phyloP scores from a whole-genome alignment of 2,797 vertebrate species.

The Falco columbarius region DNA sequence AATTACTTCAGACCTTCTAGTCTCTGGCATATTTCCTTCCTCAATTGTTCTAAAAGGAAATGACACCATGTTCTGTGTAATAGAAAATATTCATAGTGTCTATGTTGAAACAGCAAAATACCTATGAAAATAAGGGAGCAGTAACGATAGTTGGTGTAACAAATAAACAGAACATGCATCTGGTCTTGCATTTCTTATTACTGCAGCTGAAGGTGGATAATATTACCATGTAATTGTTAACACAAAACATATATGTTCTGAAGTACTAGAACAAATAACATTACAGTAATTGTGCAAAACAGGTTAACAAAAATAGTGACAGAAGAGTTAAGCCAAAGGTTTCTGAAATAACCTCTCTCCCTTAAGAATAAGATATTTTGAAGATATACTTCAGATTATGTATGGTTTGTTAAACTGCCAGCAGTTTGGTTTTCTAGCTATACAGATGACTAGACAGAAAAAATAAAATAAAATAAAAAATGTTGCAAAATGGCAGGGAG shows the following conservation, averaged over 20 bases:
- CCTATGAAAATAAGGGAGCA: background rate
- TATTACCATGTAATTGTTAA: background rate
- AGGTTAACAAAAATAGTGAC: background rate
- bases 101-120: background rate
- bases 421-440: background rate
- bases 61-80: background rate
- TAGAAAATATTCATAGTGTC: background rate
- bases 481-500: background rate
- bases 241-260: background rate
- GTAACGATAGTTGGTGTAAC: background rate
- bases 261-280: background rate
- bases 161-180: background rate
- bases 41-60: background rate
- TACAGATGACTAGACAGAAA: background rate
- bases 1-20: background rate
- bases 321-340: background rate
- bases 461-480: background rate
- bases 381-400: background rate
- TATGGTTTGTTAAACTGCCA: background rate
- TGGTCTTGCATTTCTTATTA: background rate
- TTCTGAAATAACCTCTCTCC: background rate
- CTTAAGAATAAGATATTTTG: background rate
- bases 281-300: background rate
- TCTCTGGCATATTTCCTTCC: background rate
- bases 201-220: background rate